phyloP scores from a whole-genome alignment of 2,797 vertebrate species.

The Acridotheres tristis region DNA sequence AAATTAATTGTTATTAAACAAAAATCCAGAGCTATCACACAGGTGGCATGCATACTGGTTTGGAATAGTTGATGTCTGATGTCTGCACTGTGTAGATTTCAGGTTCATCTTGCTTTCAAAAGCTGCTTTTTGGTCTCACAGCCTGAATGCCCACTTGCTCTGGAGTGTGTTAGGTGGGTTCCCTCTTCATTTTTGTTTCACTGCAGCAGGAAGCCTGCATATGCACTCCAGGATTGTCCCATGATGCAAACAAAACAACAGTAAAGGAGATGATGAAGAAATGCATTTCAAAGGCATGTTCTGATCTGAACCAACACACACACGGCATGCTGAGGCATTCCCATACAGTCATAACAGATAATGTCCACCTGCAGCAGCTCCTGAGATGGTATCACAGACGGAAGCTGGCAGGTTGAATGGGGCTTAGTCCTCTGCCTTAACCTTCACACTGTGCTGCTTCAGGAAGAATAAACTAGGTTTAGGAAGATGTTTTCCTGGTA shows the following conservation, averaged over 20 bases:
- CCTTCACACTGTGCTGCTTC: background rate
- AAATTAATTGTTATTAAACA: background rate
- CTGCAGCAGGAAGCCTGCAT: background rate
- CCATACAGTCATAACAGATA: background rate
- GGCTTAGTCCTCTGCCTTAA: background rate
- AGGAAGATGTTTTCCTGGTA: background rate
- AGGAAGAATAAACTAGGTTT: background rate
- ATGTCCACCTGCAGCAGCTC: background rate
- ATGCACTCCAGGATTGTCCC: background rate
- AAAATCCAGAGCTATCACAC: background rate
- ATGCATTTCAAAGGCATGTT: background rate
- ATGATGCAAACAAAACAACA: background rate
- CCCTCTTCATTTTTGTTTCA: background rate
- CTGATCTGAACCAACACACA: background rate
- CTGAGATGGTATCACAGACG: background rate
- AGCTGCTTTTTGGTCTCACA: background rate
- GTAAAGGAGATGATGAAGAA: background rate
- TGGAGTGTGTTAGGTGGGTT: background rate
- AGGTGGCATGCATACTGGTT: background rate
- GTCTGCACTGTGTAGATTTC: background rate
- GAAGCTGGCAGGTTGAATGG: background rate
- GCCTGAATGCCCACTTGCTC: background rate
- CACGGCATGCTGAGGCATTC: background rate
- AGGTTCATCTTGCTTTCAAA: background rate
- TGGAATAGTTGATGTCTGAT: background rate